Percentiles rank a stretch among this genome's conserved stretches.
Conservation (phyloP, 1,140 invertebrate genomes). For the Drosophila sucinea region DNA sequence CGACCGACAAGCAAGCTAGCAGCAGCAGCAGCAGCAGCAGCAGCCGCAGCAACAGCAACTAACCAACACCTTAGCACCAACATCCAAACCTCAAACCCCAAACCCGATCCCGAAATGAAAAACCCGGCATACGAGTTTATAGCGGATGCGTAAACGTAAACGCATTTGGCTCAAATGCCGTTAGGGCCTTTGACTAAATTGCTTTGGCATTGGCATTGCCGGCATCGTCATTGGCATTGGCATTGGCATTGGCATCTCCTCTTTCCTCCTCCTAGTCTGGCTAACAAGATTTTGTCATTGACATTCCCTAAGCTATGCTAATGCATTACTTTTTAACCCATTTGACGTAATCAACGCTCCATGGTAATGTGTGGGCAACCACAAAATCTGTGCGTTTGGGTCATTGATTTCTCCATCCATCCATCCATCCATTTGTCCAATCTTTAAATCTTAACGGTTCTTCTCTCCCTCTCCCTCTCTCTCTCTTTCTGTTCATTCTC, state of each 20-base stretch:
- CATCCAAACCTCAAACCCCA: constrained; percentile 40
- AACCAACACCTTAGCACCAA: constrained; percentile 18
- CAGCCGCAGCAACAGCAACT: constrained; percentile 10
- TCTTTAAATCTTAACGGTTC: constrained; percentile 72
- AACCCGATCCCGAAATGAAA: constrained; percentile 53
- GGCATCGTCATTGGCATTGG: constrained; percentile 16
- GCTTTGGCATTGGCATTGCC: constrained; percentile 32
- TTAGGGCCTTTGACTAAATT: constrained; percentile 82
- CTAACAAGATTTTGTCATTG: constrained; percentile 71
- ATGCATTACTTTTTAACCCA: constrained; percentile 63
- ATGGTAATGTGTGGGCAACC: constrained; percentile 45
- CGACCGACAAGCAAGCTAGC: constrained; percentile 47
- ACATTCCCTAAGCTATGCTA: constrained; percentile 64
- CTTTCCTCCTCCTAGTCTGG: constrained; percentile 20
- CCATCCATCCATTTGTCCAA: constrained; percentile 5
- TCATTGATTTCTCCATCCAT: constrained; percentile 64
- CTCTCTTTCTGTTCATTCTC: constrained; percentile 58
- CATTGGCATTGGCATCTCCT: constrained; percentile 3
- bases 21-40: constrained; percentile 18
- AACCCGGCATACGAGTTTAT: constrained; percentile 79
- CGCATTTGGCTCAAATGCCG: constrained; percentile 82
- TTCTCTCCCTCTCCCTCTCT: constrained; percentile 21
- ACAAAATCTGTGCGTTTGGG: constrained; percentile 65
- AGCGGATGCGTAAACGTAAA: constrained; percentile 83
- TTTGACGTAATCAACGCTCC: constrained; percentile 74